phyloP scores from a whole-genome alignment of 1,140 invertebrate species.

The Delia radicum region DNA sequence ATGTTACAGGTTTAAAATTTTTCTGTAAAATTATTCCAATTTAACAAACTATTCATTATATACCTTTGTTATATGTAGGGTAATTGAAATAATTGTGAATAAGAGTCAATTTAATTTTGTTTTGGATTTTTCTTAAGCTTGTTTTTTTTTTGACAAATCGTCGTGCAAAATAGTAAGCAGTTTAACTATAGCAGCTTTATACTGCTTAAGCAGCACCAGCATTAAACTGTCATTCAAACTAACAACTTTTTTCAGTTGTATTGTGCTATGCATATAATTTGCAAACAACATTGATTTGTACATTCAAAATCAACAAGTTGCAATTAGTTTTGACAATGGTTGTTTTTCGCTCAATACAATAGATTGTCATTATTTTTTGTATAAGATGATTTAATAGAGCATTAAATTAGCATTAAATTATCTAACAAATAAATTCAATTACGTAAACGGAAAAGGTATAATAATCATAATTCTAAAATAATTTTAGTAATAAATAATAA shows the following conservation, averaged over 20 bases:
- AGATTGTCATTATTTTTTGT: not conserved
- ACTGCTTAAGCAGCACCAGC: conserved; percentile 11
- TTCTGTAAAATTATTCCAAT: no score
- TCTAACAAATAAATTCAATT: not conserved
- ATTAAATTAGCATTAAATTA: not conserved
- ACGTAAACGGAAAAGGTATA: not conserved
- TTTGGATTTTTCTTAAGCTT: not conserved
- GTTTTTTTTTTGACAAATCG: conserved; percentile 14
- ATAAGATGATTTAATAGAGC: not conserved
- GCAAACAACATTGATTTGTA: not conserved
- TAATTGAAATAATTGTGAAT: not conserved
- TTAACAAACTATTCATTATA: no score
- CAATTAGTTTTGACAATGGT: not conserved
- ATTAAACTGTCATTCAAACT: conserved; percentile 18
- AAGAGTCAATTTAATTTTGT: not conserved
- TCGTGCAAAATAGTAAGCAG: conserved; percentile 4
- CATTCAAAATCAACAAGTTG: not conserved
- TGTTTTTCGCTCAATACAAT: not conserved
- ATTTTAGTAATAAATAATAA: no score
- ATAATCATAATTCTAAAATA: not conserved
- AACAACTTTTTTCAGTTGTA: conserved; percentile 1
- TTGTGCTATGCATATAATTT: no score
- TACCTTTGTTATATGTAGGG: no score
- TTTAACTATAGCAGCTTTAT: not conserved
- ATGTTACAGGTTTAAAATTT: no score